phyloP scores from a whole-genome alignment of 1,140 invertebrate species.

The Hylyphantes graminicola region DNA sequence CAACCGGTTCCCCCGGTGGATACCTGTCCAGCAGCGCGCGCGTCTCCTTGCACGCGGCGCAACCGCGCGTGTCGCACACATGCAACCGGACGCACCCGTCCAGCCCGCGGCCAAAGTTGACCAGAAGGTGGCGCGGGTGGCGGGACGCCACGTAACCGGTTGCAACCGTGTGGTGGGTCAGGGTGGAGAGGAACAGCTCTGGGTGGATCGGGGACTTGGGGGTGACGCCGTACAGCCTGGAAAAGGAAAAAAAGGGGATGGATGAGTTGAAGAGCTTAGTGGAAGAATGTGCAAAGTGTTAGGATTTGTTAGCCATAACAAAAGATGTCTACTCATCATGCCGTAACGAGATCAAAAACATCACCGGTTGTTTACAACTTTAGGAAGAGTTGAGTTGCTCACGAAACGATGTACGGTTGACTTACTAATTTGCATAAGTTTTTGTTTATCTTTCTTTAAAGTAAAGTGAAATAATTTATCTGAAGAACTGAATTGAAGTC shows the following conservation, averaged over 20 bases:
- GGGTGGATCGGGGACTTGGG: neutral
- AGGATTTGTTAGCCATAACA: no score
- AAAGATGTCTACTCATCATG: no score
- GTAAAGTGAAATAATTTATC: no score
- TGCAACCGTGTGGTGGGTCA: neutral
- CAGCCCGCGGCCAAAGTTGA: neutral
- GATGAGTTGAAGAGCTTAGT: neutral
- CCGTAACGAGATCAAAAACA: no score
- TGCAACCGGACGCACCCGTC: neutral
- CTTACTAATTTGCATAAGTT: no score
- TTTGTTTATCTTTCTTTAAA: no score
- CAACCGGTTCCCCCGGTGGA: neutral
- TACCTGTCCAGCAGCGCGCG: neutral
- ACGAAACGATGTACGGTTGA: no score
- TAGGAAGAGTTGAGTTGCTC: no score
- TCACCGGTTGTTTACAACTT: no score
- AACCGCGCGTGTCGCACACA: neutral
- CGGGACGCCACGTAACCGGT: neutral
- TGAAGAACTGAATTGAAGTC: no score
- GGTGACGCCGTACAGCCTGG: neutral
- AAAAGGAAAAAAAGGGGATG: neutral
- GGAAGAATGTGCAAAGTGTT: no score
- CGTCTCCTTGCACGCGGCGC: neutral
- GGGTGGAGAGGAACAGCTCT: neutral
- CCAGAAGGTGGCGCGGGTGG: neutral